Evolutionary conservation across 1,140 invertebrate species (phyloP), one percentile per base, ranked within the genome.

Genomic region (Tyrophagus putrescentiae): DNA sequence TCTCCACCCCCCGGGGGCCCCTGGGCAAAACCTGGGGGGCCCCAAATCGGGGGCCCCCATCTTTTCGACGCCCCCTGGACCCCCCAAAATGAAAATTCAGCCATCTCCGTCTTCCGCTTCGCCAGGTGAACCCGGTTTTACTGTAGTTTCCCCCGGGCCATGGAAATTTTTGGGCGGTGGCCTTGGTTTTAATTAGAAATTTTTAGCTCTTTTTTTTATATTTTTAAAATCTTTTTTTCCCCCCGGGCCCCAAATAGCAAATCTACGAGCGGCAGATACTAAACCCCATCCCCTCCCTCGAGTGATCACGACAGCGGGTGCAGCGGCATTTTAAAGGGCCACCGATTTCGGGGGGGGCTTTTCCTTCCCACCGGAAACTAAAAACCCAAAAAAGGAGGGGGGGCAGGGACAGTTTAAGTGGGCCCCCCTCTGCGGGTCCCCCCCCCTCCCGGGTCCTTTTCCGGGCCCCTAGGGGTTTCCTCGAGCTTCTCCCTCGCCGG

Each of bases 11-110:
- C 94, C 16, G 60, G 25, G 60, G 63, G 4, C 27, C 34, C 13
- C n/a, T 64, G 16, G 95, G 95, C 4, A 96, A 98, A 48, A 99
- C 98, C 78, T 99, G 23, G 69, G 79, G 28, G 94, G 93, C 27
- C 95, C 95, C 0, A 98, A 96, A 75, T 75, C 95, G 48, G 94
- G 98, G 0, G 85, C 98, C 25, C 91, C n/a, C n/a, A n/a, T n/a
- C n/a, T 99, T 31, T 86, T 98, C 68, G 95, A 99, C 75, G 94
- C 93, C 34, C 95, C 90, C 4, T 98, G 94, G 93, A 98, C 98
- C 76, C 95, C 95, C n/a, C 97, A 93, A 68, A 93, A 98, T 70
- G 94, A 98, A 70, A 94, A 92, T 1, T 94, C 98, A 65, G 93
- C 94, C 50, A 91, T 98, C 1, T 98, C 94, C 72, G 90, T 98